Base-by-base conservation (phyloP, 2,797 vertebrate species). In the Microtus californicus region DNA sequence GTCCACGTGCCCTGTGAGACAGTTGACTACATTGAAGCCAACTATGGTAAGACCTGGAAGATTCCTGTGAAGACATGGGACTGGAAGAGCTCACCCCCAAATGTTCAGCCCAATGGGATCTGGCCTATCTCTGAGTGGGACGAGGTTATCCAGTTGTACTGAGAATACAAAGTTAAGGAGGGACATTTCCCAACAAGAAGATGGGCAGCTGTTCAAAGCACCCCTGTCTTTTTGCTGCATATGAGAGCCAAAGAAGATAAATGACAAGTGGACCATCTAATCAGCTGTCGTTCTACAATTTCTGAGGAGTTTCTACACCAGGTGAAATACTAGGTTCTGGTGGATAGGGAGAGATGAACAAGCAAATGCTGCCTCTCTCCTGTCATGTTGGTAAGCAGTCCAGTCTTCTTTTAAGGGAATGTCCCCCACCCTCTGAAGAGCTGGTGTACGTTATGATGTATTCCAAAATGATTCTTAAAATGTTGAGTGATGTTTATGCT, bases 71-170 rank as follows among this genome's bases (percentile, higher is more conserved):
- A 98, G 97, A 98, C 29, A 0, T 99, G 99, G 99, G 99, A 99
- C 98, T 99, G 99, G 99, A 99, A 99, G 97, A 98, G 96, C 12
- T 99, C 99, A 0, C 99, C 99, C 0, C 98, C 98, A 93, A 99
- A 99, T 0, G 99, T 99, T 37, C 99, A 98, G 94, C 98, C 99
- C 94, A 99, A 99, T 0, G 99, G 99, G 31, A 80, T 99, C 96
- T 99, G 99, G 99, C 99, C 99, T 63, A 95, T 98, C 0, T 96
- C 97, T 0, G 99, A 99, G 85, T 99, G 99, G 99, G 99, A 98
- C 40, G 98, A 99, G 37, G 99, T 99, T 69, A 99, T 99, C 90
- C 99, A 99, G 87, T 98, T 99, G 78, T 99, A 99, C 97, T 99
- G 98, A 99, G 2, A 73, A 25, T 65, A 29, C 61, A 27, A 87